Conservation (phyloP, 2,797 vertebrate species). For the Pygocentrus nattereri region DNA sequence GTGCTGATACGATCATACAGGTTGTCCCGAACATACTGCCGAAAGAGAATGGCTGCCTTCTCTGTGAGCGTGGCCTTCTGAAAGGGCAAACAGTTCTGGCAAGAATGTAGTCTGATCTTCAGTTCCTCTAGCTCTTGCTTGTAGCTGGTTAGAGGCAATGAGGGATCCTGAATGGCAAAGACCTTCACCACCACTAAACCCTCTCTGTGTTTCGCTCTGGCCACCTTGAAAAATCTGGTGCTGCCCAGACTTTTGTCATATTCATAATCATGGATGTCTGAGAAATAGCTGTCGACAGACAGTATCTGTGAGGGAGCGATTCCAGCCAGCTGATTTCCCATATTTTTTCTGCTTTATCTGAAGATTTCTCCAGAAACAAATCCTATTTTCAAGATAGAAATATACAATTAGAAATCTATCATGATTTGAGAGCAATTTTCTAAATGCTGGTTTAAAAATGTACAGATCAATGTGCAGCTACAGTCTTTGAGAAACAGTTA, state of each 20-base stretch:
- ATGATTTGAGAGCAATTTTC: not conserved
- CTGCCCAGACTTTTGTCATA: constrained; percentile 97
- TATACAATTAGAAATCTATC: not conserved
- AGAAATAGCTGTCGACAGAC: constrained; percentile 98
- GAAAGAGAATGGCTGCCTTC: constrained; percentile 93
- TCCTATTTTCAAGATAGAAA: constrained; percentile 3
- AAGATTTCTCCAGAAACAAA: not conserved
- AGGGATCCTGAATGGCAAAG: constrained; percentile 96
- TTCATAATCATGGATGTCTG: constrained; percentile 95
- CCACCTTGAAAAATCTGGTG: constrained; percentile 98
- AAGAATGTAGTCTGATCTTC: constrained; percentile 91
- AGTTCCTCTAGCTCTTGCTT: constrained; percentile 97
- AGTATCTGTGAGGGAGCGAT: constrained; percentile 98
- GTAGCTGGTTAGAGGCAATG: constrained; percentile 92
- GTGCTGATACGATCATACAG: constrained; percentile 97
- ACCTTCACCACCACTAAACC: constrained; percentile 97
- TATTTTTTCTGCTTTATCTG: constrained; percentile 56
- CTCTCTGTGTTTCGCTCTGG: constrained; percentile 93
- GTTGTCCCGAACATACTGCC: constrained; percentile 96
- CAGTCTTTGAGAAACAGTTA: too few species aligned
- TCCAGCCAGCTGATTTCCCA: constrained; percentile 98
- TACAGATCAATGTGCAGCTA: too few species aligned
- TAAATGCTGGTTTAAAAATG: not conserved
- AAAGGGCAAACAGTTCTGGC: constrained; percentile 96
- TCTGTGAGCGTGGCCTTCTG: constrained; percentile 92